These are phyloP conservation scores for Apotomis capreana DNA, from an alignment of 2,888 invertebrate genomes.

Conservation along the genomic window DNA sequence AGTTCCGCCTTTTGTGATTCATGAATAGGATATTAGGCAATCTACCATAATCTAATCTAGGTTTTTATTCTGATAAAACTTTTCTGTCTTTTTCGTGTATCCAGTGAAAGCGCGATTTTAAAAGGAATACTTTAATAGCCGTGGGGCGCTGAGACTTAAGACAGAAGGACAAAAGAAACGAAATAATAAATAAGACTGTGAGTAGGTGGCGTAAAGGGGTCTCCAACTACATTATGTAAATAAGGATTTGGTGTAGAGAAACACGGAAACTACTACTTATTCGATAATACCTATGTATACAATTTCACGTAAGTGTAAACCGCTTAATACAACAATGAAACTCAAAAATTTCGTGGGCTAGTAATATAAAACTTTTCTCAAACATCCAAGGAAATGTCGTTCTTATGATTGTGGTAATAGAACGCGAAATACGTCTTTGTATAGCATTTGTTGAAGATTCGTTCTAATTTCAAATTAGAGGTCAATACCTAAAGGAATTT, in stretches of 20 bases:
- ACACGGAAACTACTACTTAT: background rate
- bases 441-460: too few relatives aligned
- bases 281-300: too few relatives aligned
- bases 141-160: background rate
- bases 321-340: too few relatives aligned
- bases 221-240: background rate
- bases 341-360: too few relatives aligned
- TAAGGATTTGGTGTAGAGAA: background rate
- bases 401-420: too few relatives aligned
- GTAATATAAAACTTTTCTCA: too few relatives aligned
- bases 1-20: conserved; percentile 6
- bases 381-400: too few relatives aligned
- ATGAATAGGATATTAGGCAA: background rate
- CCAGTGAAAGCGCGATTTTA: background rate
- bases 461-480: too few relatives aligned
- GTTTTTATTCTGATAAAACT: background rate
- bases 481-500: too few relatives aligned
- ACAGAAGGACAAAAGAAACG: background rate
- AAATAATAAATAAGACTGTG: conserved; percentile 15
- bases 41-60: background rate
- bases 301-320: too few relatives aligned
- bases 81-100: background rate
- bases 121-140: conserved; percentile 12
- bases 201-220: background rate
- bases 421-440: too few relatives aligned